Evolutionary conservation across 1,140 invertebrate genomes (phyloP).

Genomic region (Gryllus bimaculatus): DNA sequence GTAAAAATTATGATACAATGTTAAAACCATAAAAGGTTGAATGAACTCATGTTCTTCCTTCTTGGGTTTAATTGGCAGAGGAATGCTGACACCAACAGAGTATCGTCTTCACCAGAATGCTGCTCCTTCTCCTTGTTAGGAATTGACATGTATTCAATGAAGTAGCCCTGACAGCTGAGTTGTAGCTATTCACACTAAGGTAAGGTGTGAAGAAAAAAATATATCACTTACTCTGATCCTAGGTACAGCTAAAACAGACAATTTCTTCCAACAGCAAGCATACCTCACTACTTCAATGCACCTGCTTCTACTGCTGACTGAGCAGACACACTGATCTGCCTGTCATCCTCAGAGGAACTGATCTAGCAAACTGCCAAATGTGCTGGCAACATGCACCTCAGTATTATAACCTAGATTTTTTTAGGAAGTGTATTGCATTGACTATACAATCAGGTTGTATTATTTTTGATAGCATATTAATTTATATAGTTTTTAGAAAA

Average conservation of each 20-base stretch:
- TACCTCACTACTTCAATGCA: not conserved
- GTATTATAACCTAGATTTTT: not conserved
- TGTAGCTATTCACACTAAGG: not conserved
- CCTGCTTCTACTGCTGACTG: not conserved
- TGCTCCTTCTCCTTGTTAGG: slow-evolving; percentile 20
- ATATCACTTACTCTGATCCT: not conserved
- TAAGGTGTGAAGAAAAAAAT: not conserved
- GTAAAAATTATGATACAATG: no score
- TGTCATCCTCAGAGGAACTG: not conserved
- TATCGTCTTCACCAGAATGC: slow-evolving; percentile 46
- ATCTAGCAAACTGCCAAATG: not conserved
- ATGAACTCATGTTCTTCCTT: no score
- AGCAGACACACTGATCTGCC: not conserved
- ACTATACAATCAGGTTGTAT: not conserved
- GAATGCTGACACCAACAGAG: slow-evolving; percentile 60
- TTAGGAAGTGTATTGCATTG: not conserved
- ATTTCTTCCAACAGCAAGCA: not conserved
- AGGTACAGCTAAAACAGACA: not conserved
- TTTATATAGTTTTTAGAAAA: slow-evolving; percentile 2
- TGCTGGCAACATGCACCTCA: not conserved
- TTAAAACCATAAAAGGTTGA: no score
- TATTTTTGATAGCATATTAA: not conserved
- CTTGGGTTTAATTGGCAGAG: slow-evolving; percentile 33
- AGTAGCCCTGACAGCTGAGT: not conserved
- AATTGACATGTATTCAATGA: not conserved